A percentile compares a stretch with the other conserved stretches of the same genome.
These are phyloP conservation scores for Halichoeres trimaculatus DNA, from an alignment of 2,113 vertebrate species.

Conservation along the genomic window DNA sequence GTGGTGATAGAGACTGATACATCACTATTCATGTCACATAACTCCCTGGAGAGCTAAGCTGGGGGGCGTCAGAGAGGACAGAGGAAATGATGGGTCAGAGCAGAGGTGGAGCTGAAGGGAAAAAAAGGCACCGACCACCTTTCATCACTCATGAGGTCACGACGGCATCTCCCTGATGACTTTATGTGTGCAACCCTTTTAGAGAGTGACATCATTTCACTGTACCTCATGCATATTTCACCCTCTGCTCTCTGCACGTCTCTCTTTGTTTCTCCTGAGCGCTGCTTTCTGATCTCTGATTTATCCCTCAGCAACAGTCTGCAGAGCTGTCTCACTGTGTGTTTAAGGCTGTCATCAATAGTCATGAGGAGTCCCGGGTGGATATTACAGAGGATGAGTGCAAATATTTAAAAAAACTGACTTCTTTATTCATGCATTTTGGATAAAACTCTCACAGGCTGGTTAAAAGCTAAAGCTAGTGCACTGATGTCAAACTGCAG, in stretches of 20 bases:
- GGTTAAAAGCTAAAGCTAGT: neutral
- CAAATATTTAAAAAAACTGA: neutral
- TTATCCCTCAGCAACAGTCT: slow-evolving; percentile 1
- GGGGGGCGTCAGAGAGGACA: neutral
- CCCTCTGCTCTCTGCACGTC: neutral
- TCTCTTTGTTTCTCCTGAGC: slow-evolving; percentile 5
- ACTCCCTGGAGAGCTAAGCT: slow-evolving; percentile 9
- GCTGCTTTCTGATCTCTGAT: neutral
- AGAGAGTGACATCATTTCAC: slow-evolving; percentile 57
- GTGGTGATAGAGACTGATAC: slow-evolving; percentile 9
- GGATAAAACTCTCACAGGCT: neutral
- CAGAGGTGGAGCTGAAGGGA: slow-evolving; percentile 35
- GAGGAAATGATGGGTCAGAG: slow-evolving; percentile 14
- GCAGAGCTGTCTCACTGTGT: neutral
- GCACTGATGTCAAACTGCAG: neutral
- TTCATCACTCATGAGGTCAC: slow-evolving; percentile 50
- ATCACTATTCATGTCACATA: slow-evolving; percentile 51
- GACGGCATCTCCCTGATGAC: slow-evolving; percentile 19
- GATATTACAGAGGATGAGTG: neutral
- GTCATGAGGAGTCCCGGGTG: slow-evolving; percentile 2
- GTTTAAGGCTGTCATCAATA: slow-evolving; percentile 27
- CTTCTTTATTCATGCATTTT: neutral
- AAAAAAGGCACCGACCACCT: slow-evolving; percentile 14
- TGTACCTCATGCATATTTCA: slow-evolving; percentile 44
- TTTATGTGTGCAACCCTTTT: slow-evolving; percentile 26